Conservation (phyloP, 2,113 vertebrate species). For the Mandrillus leucophaeus region DNA sequence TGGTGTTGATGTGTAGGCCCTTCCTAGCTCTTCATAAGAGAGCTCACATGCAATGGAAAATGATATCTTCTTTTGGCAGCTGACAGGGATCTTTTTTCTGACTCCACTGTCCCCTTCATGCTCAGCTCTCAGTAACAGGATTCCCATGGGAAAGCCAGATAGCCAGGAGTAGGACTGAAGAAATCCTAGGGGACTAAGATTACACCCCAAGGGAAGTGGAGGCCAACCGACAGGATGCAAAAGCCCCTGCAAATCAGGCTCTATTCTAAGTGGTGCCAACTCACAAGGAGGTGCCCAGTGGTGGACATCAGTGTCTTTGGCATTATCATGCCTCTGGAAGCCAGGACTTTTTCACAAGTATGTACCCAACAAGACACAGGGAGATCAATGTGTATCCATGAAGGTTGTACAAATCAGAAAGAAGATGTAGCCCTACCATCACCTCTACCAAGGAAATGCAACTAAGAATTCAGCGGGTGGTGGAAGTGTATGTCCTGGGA, state of each 20-base stretch:
- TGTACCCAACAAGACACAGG: background rate
- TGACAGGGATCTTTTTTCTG: background rate
- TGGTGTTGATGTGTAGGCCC: background rate
- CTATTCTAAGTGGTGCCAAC: background rate
- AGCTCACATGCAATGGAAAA: background rate
- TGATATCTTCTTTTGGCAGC: background rate
- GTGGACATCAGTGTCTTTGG: too few relatives aligned
- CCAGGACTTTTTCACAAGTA: too few relatives aligned
- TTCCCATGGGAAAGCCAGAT: background rate
- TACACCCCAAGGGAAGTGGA: background rate
- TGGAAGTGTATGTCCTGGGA: background rate
- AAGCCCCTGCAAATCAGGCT: background rate
- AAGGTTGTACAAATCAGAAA: background rate
- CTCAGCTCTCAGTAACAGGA: background rate
- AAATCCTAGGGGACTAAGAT: background rate
- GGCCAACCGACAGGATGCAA: too few relatives aligned
- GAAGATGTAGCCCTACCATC: background rate
- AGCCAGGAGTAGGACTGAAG: background rate
- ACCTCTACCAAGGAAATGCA: background rate
- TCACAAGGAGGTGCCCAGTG: rapidly evolving
- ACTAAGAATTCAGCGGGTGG: background rate
- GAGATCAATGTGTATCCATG: background rate
- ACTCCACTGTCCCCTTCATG: background rate
- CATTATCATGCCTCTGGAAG: background rate
- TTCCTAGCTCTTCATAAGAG: background rate